These are phyloP conservation scores for Ciona savignyi DNA, from an alignment of 23 tunicate species.

Conservation along the genomic window DNA sequence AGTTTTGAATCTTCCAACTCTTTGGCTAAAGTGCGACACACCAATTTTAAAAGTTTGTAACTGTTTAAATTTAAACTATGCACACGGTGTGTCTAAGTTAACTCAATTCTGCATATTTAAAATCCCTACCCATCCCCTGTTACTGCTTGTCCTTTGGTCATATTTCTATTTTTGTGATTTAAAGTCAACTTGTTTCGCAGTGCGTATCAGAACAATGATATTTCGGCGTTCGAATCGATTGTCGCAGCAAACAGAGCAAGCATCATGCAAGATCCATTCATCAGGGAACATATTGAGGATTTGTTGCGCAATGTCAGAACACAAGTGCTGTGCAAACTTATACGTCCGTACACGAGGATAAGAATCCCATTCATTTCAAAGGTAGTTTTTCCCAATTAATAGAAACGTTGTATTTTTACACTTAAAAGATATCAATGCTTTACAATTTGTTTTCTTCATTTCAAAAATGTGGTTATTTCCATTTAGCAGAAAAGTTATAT, in stretches of 20 bases:
- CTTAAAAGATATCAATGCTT: not conserved
- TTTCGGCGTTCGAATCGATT: constrained; percentile 77
- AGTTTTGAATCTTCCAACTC: too few relatives aligned
- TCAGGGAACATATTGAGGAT: constrained; percentile 95
- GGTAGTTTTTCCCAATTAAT: constrained; percentile 20
- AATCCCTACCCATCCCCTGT: too few relatives aligned
- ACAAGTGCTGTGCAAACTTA: constrained; percentile 89
- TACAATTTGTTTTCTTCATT: not conserved
- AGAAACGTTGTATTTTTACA: not conserved
- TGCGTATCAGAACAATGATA: constrained; percentile 95
- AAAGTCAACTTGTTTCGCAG: constrained; percentile 15
- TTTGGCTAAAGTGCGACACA: too few relatives aligned
- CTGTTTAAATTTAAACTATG: too few relatives aligned
- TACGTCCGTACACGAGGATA: constrained; percentile 79
- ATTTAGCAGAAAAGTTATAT: too few relatives aligned
- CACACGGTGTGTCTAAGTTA: too few relatives aligned
- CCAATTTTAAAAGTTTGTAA: too few relatives aligned
- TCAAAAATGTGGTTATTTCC: too few relatives aligned
- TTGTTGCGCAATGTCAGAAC: constrained; percentile 78
- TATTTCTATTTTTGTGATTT: not conserved
- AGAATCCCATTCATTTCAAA: constrained; percentile 85
- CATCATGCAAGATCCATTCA: constrained; percentile 94
- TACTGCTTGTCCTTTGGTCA: too few relatives aligned
- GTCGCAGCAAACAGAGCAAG: constrained; percentile 68
- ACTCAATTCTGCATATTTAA: too few relatives aligned